Evolutionary conservation across 2,888 invertebrate species (phyloP), one percentile per base, ranked within the genome.

Genomic region (Periphyllus acericola): DNA sequence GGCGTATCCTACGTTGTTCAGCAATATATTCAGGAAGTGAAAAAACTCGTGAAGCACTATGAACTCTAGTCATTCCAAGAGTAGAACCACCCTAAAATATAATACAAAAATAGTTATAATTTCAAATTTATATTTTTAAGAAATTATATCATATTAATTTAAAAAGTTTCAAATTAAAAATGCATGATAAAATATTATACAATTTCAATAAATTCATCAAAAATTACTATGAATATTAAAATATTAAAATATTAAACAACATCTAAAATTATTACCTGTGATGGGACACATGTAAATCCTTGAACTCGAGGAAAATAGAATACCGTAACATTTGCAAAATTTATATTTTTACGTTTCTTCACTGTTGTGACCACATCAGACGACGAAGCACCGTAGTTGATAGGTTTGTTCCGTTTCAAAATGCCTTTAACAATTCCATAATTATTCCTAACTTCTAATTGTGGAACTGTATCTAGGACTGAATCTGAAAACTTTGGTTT

Each of bases 281-380:
- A 97, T 81, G 97, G 97, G 89, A 97, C 96, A 92, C 97, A 97
- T 68, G 96, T 95, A 92, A 97, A 97, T 34, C 97, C 97, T 93
- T 97, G 97, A 86, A 97, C 94, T 91, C 99, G 93, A 3, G 97
- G 97, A 92, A 99, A 99, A 92, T 98, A 99, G 92, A 94, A 99
- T 19, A 99, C 98, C 34, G 97, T 97, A 0, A 99, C 98, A 90
- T 95, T 95, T 90, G 97, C 96, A 92, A 99, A 99, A 90, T 95
- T 94, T 89, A 99, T 97, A 75, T 95, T 95, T 92, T 96, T 97
- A 91, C 94, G 94, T 91, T 95, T 95, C 91, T 95, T 92, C 21
- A 90, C 89, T 29, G 89, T 89, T 46, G 90, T 90, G 9, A 88
- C 89, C 32, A 89, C 90, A 32, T 75, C 75, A 25, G 75, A 52